These are phyloP conservation scores for Hydropsyche tenuis DNA, from an alignment of 1,140 invertebrate species.

Conservation along the genomic window DNA sequence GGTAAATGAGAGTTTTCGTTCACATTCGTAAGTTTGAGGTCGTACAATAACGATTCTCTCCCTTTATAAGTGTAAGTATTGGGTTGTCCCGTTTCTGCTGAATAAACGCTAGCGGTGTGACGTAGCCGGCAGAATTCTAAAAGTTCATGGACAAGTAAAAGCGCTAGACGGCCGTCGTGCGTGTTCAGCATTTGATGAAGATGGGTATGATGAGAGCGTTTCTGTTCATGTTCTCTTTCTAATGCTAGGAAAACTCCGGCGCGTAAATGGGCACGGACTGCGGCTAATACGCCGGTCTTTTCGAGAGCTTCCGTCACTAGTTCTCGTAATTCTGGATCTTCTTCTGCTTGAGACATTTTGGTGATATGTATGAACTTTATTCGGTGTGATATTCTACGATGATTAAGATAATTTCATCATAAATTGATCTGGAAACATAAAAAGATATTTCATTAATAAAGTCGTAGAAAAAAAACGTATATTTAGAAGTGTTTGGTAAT, in stretches of 20 bases:
- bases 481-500: too few species aligned
- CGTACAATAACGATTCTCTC: slow-evolving; percentile 38
- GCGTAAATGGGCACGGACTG: slow-evolving; percentile 60
- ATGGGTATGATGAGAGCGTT: slow-evolving; percentile 55
- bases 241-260: slow-evolving; percentile 62
- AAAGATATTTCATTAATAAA: too few species aligned
- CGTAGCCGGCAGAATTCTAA: slow-evolving; percentile 61
- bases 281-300: slow-evolving; percentile 61
- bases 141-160: slow-evolving; percentile 60
- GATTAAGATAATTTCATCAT: too few species aligned
- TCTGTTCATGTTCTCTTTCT: slow-evolving; percentile 59
- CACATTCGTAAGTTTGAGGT: slow-evolving; percentile 30
- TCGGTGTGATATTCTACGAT: too few species aligned
- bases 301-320: slow-evolving; percentile 62
- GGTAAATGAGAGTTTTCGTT: slow-evolving; percentile 37
- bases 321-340: slow-evolving; percentile 60
- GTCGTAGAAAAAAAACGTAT: too few species aligned
- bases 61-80: slow-evolving; percentile 57
- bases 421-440: too few species aligned
- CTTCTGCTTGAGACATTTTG: slow-evolving; percentile 60
- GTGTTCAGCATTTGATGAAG: slow-evolving; percentile 58
- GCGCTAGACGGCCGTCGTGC: slow-evolving; percentile 57
- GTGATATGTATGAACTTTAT: too few species aligned
- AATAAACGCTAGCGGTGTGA: slow-evolving; percentile 62
- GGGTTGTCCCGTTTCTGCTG: slow-evolving; percentile 60